Percentiles rank a stretch among this genome's conserved stretches.
Evolutionary conservation across 1,140 invertebrate genomes (phyloP).

Genomic region (Spodoptera litura): DNA sequence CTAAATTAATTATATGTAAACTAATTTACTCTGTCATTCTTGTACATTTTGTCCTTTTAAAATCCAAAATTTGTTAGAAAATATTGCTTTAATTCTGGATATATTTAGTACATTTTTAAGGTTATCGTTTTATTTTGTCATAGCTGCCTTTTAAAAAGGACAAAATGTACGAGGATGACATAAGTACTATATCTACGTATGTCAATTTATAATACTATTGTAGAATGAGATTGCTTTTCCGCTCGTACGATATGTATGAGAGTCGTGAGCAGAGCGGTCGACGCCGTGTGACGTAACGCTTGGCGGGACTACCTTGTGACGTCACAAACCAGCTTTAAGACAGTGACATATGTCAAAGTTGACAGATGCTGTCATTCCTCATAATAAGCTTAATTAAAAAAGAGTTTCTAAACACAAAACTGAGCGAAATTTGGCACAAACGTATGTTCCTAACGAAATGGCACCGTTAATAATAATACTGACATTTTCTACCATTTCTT

Average conservation of each 20-base stretch:
- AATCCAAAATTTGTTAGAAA: neutral
- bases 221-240: constrained; percentile 77
- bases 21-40: constrained; percentile 31
- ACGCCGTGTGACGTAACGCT: constrained; percentile 51
- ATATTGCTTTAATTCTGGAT: neutral
- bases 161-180: constrained; percentile 31
- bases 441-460: constrained; percentile 42
- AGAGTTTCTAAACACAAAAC: neutral
- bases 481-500: constrained; percentile 34
- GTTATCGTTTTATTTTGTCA: no score
- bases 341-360: neutral
- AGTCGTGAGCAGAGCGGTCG: constrained; percentile 59
- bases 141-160: no score
- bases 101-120: neutral
- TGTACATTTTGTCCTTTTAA: neutral
- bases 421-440: constrained; percentile 48
- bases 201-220: constrained; percentile 63
- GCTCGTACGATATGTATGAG: constrained; percentile 77
- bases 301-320: neutral
- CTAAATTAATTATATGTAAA: constrained; percentile 49
- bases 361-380: neutral
- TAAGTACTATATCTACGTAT: constrained; percentile 62
- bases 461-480: constrained; percentile 46
- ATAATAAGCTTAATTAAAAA: neutral
- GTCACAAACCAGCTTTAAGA: neutral